Percentiles rank a stretch among this genome's conserved stretches.
These are phyloP conservation scores for Ptychobarbus kaznakovi DNA, from an alignment of 2,797 vertebrate species.

Conservation along the genomic window DNA sequence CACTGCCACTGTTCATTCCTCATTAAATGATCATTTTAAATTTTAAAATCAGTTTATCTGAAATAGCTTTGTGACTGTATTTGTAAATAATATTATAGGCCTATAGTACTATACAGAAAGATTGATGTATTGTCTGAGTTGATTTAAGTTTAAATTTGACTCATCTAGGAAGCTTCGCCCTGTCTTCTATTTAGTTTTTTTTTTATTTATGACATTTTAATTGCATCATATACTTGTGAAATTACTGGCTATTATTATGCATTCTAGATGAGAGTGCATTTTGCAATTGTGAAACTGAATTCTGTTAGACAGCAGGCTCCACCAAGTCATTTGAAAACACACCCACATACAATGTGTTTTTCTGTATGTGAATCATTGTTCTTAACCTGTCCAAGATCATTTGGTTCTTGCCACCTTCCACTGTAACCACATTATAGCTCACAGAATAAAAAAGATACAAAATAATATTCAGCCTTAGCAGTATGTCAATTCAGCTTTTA, in stretches of 20 bases:
- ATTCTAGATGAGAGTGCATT: not conserved
- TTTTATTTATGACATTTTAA: not conserved
- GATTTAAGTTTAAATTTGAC: conserved; percentile 10
- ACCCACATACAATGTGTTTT: not conserved
- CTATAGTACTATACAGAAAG: not conserved
- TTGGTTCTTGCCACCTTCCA: not conserved
- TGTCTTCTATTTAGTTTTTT: not conserved
- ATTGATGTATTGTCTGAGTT: not conserved
- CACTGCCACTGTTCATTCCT: not conserved
- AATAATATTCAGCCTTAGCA: not conserved
- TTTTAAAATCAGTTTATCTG: not conserved
- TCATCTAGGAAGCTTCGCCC: not conserved
- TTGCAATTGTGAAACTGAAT: not conserved
- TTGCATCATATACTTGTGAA: not conserved
- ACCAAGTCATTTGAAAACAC: not conserved
- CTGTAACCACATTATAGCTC: not conserved
- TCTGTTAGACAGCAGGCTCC: not conserved
- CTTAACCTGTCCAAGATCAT: not conserved
- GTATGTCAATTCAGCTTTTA: not conserved
- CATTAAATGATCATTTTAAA: too few species aligned
- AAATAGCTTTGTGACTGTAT: not conserved
- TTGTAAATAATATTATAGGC: too few species aligned
- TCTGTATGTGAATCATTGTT: not conserved
- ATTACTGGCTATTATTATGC: not conserved
- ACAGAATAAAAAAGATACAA: not conserved